Base-by-base conservation (phyloP, 2,797 vertebrate genomes). In the Cichlasoma orientale region DNA sequence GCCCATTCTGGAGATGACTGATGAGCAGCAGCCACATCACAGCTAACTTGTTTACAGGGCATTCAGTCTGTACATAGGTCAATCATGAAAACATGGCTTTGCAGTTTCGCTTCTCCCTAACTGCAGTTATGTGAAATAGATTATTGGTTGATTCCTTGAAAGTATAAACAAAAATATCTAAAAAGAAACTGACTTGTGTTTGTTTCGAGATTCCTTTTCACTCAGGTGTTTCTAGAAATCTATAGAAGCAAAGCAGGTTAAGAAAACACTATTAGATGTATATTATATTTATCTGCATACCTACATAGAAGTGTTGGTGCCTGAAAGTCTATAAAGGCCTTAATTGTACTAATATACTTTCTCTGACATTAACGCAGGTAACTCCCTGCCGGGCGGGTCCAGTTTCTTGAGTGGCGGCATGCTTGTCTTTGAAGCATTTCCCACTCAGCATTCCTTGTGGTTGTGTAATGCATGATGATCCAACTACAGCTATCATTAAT, bases 381-480 rank as follows among this genome's bases (percentile, higher is more conserved):
- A 84, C 70, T 88, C 19, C 78, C 87, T 89, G 78, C 84, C 88
- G 92, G 90, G 92, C 56, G 82, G 87, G 83, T 84, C 82, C 85
- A 74, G 83, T 84, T 88, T 88, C 84, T 85, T 76, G 86, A 89
- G 80, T 36, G 77, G 82, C 87, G 82, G 86, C 72, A 59, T 80
- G 71, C 75, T 87, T 76, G 82, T 77, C 86, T 95, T 95, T 94
- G 92, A 95, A 93, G 91, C 77, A 75, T 77, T 92, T 92, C 91
- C 92, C 92, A 92, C 91, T 90, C 78, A 56, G 84, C 94, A 96
- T 95, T 95, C 94, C 92, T 95, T 92, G 92, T 25, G 93, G 91
- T 93, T 94, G 92, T 92, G 94, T 93, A 92, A 93, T 84, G 86
- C 82, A 91, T 36, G 63, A 75, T 21, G 53, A 91, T 86, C 80